Evolutionary conservation across 2,797 vertebrate species (phyloP), one percentile per base, ranked within the genome.

Genomic region (Diceros bicornis): DNA sequence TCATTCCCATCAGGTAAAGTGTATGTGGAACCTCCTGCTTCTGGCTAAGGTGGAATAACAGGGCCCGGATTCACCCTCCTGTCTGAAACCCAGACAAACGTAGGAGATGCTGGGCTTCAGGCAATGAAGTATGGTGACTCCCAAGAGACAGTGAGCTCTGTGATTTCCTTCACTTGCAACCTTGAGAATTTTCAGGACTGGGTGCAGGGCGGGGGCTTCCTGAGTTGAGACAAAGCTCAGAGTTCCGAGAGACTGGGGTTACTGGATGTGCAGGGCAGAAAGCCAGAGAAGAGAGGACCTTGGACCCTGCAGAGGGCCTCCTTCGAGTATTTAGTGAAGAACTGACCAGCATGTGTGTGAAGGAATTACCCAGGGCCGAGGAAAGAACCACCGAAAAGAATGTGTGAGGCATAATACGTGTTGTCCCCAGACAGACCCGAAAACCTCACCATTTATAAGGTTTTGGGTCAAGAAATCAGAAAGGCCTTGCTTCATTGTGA

Each of bases 361-460:
- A 6, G 52, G 12, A 69, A 47, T 71, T 25, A 7, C 23, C 37
- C 34, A 13, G 4, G 21, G 27, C 59, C 0, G 2, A 47, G 13
- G 44, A 64, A 18, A 17, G 68, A 74, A 23, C 13, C 20, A 5
- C 27, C 55, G 5, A 0, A 32, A 44, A 23, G 34, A 21, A 61
- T 2, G 6, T 9, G 41, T 0, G 55, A 18, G 27, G 66, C 20
- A 14, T 6, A 2, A 20, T 32, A n/a, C 27, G 29, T 4, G 3
- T 3, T 20, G 7, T 66, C 47, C 29, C n/a, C 5, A 1, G 72
- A 34, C 10, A 50, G n/a, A 27, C 37, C 7, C 71, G 61, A 25
- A 59, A 20, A 10, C 32, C 52, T 59, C 62, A 4, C 0, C 0
- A n/a, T 7, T 44, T 13, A 2, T 23, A 12, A 59, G 32, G 50